phyloP scores from a whole-genome alignment of 2,888 invertebrate species.

The Terebella lapidaria region DNA sequence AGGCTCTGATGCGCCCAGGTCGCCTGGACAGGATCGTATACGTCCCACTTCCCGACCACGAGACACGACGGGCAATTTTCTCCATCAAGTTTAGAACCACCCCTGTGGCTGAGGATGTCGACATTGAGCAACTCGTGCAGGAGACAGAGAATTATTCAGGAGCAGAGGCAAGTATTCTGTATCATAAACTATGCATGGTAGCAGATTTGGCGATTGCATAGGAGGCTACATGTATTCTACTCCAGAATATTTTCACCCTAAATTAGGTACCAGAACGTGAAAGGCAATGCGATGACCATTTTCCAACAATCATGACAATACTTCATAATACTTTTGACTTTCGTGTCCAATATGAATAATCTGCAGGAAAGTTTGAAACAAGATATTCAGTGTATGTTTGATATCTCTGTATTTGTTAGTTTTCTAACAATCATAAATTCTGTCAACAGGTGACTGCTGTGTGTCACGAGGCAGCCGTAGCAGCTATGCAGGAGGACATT shows the following conservation, averaged over 20 bases:
- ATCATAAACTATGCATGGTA: neutral
- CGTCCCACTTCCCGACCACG: constrained; percentile 80
- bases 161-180: constrained; percentile 64
- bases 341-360: no score
- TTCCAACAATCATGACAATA: no score
- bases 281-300: no score
- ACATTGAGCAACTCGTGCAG: constrained; percentile 63
- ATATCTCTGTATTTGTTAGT: no score
- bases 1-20: constrained; percentile 85
- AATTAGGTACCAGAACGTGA: no score
- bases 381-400: no score
- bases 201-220: no score
- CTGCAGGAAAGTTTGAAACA: no score
- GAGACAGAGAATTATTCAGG: constrained; percentile 82
- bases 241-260: no score
- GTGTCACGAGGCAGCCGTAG: constrained; percentile 86
- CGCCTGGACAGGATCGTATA: constrained; percentile 86
- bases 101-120: constrained; percentile 62
- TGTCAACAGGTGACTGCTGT: constrained; percentile 64
- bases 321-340: no score
- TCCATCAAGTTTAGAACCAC: constrained; percentile 71
- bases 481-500: constrained; percentile 73
- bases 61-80: constrained; percentile 78
- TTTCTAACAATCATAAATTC: no score
- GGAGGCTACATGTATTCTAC: no score